Evolutionary conservation across 2,113 vertebrate genomes (phyloP).

Genomic region (Rhabdornis inornatus): DNA sequence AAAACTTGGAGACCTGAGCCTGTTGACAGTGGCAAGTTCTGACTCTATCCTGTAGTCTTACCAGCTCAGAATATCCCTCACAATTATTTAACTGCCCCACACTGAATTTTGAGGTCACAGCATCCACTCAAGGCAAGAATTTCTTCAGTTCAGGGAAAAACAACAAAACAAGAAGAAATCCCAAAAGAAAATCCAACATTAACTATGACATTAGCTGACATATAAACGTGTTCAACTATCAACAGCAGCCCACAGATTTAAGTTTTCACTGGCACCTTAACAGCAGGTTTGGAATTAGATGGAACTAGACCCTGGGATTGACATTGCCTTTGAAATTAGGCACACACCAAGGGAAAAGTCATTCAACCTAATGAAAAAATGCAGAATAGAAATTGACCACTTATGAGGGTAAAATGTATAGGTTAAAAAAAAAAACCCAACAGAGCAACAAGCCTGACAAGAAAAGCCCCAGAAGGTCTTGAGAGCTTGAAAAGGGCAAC

Average conservation of each 20-base stretch:
- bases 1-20: neutral
- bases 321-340: neutral
- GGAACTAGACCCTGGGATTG: neutral
- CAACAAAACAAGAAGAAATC: neutral
- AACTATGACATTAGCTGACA: neutral
- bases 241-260: neutral
- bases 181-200: neutral
- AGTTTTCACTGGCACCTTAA: neutral
- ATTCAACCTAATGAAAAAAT: neutral
- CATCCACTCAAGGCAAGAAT: neutral
- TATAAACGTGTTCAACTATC: neutral
- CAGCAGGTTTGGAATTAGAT: neutral
- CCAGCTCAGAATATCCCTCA: neutral
- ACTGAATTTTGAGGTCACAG: neutral
- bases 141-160: neutral
- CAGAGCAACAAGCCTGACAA: neutral
- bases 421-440: neutral
- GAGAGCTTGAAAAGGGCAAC: neutral
- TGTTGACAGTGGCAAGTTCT: neutral
- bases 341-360: neutral
- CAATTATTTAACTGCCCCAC: neutral
- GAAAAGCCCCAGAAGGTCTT: neutral
- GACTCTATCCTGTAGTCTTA: neutral
- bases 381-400: neutral
- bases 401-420: fast-evolving